Evolutionary conservation across 1,140 invertebrate species (phyloP), one percentile per base, ranked within the genome.

Genomic region (Leptinotarsa defecta): DNA sequence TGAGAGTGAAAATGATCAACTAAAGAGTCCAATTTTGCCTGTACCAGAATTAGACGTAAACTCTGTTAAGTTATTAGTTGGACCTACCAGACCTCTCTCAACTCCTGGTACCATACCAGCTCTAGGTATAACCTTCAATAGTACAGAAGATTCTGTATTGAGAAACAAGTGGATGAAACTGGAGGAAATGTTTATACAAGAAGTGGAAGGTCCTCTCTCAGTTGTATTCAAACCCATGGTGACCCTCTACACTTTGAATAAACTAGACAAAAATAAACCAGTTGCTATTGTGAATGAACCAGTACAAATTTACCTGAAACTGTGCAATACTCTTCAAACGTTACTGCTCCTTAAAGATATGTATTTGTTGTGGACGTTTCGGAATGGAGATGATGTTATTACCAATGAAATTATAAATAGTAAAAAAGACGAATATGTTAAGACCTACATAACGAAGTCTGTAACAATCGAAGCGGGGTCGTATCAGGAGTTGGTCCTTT

Each of bases 281-380:
- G 86, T 92, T 63, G 91, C 91, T 27, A 91, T 94, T 76, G 88
- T 94, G 80, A 91, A 91, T 83, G 96, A 98, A 86, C 92, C 92
- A 13, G 91, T 97, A 68, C 91, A 92, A 85, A 88, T 96, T 70
- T 91, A 92, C 69, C 86, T 97, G 34, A 89, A 90, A 65, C 85
- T 97, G 57, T 86, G 89, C 64, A 97, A 98, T 87, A 93, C 94
- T 2, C 86, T 97, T n/a, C 91, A 93, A 77, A 92, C 96, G 63
- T 86, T 91, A 4, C 82, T 96, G 68, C 86, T 90, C 19, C 84
- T 97, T 24, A 89, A 89, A 49, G 90, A 95, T 77, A 87, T 97
- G 4, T 89, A 91, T 80, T 85, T 97, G 19, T 85, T 96, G n/a
- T 97, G 95, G 94, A 90, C 87, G 20, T 94, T 95, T 73, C 87